Conservation (phyloP, 2,888 invertebrate genomes). For the Thereva nobilitata region DNA sequence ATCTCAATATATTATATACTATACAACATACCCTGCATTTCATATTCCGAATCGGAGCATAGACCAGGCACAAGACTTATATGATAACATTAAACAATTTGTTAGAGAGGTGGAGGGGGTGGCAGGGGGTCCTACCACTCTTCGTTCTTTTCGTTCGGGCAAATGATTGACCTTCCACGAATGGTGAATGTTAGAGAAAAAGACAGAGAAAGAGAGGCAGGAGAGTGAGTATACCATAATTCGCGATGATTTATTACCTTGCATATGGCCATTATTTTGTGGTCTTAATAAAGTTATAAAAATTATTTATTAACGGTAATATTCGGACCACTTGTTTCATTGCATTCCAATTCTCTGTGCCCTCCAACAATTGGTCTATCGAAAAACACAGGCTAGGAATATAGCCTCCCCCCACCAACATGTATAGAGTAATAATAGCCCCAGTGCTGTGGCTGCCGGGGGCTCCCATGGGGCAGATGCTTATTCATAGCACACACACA, state of each 20-base stretch:
- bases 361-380: constrained; percentile 20
- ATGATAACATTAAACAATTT: constrained; percentile 23
- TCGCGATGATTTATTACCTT: constrained; percentile 10
- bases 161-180: constrained; percentile 15
- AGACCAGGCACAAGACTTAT: not conserved
- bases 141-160: not conserved
- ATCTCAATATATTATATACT: not conserved
- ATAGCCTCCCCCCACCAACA: not conserved
- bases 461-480: constrained; percentile 10
- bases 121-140: not conserved
- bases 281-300: constrained; percentile 23
- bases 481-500: constrained; percentile 15
- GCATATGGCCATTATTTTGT: constrained; percentile 6
- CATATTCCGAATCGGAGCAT: not conserved
- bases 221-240: not conserved
- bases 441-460: constrained; percentile 7
- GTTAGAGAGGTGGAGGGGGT: not conserved
- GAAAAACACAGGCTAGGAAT: not conserved
- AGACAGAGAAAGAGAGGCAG: not conserved
- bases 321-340: constrained; percentile 31
- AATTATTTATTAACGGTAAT: constrained; percentile 32
- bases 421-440: constrained; percentile 9
- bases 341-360: constrained; percentile 8
- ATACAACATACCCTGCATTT: constrained; percentile 8
- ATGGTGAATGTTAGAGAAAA: not conserved